A percentile compares a stretch with the other conserved stretches of the same genome.
These are phyloP conservation scores for Incurvaria masculella DNA, from an alignment of 2,888 invertebrate species.

Conservation along the genomic window DNA sequence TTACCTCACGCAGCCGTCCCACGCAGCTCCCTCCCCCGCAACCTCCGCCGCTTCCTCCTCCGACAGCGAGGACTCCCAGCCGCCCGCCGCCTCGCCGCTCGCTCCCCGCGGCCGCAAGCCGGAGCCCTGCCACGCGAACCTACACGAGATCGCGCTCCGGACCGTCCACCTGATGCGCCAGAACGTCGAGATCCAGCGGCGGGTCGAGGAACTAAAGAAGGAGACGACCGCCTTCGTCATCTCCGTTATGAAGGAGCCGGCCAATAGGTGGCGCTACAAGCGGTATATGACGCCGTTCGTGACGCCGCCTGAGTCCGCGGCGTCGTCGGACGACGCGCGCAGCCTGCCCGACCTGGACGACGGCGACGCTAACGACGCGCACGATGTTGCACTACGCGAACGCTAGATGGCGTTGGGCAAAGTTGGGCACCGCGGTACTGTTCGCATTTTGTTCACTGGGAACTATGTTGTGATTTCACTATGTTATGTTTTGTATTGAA, in stretches of 20 bases:
- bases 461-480: too few species aligned
- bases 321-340: background rate
- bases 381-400: background rate
- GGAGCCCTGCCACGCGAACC: conserved; percentile 11
- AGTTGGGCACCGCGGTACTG: too few species aligned
- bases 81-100: background rate
- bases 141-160: conserved; percentile 61
- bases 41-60: background rate
- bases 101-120: background rate
- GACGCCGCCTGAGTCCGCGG: background rate
- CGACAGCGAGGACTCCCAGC: background rate
- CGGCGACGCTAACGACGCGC: background rate
- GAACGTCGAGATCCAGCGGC: conserved; percentile 59
- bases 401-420: background rate
- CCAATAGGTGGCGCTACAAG: background rate
- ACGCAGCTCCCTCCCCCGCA: background rate
- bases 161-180: conserved; percentile 61
- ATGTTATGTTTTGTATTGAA: too few species aligned
- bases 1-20: background rate
- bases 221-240: conserved; percentile 63
- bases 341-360: background rate
- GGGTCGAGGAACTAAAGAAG: conserved; percentile 56
- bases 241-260: conserved; percentile 55
- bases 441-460: too few species aligned
- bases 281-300: background rate